These are phyloP conservation scores for Chrysomela aeneicollis DNA, from an alignment of 2,888 invertebrate genomes.

Conservation along the genomic window DNA sequence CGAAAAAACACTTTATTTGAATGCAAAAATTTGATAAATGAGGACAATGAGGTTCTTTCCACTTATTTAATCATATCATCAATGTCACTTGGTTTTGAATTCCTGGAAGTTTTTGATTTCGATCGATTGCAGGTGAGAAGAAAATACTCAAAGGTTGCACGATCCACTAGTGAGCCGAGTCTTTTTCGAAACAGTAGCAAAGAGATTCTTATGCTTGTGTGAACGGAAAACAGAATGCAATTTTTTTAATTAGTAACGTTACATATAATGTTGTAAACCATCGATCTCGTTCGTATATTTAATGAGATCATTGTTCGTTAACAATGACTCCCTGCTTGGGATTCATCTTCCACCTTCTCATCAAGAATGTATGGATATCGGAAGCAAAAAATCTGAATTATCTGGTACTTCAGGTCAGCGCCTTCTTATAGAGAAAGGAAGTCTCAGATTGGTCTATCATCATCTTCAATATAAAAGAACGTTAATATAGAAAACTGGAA, in stretches of 20 bases:
- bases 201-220: slow-evolving; percentile 5
- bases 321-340: slow-evolving; percentile 15
- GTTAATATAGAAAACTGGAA: too few species aligned
- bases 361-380: slow-evolving; percentile 13
- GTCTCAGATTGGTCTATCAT: too few species aligned
- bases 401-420: neutral
- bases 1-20: too few species aligned
- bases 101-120: too few species aligned
- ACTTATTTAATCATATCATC: too few species aligned
- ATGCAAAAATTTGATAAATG: too few species aligned
- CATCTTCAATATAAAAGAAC: too few species aligned
- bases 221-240: slow-evolving; percentile 16
- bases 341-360: slow-evolving; percentile 2
- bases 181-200: neutral
- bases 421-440: neutral
- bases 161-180: too few species aligned
- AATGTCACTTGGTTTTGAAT: too few species aligned
- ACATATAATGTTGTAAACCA: slow-evolving; percentile 21
- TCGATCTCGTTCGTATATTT: slow-evolving; percentile 16
- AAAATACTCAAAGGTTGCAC: too few species aligned
- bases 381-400: slow-evolving; percentile 5
- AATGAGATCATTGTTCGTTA: slow-evolving; percentile 18
- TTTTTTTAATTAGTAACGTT: slow-evolving; percentile 13
- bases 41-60: too few species aligned
- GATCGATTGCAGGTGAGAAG: too few species aligned